Percentiles rank a stretch among this genome's conserved stretches.
These are phyloP conservation scores for Nasonia giraulti DNA, from an alignment of 1,140 invertebrate genomes.

Conservation along the genomic window DNA sequence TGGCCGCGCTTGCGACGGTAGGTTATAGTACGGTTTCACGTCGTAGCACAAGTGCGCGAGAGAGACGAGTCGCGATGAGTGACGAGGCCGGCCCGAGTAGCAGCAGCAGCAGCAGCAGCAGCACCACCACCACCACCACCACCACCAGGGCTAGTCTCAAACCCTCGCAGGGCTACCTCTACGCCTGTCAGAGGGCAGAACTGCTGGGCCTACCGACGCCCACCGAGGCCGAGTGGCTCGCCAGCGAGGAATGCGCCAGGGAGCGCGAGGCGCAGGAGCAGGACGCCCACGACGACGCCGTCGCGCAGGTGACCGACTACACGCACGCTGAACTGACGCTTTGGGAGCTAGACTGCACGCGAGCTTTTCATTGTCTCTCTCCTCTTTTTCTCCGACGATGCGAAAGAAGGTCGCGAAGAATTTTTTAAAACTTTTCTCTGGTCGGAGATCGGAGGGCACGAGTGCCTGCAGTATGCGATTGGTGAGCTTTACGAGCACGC, in stretches of 20 bases:
- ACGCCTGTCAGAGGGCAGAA: conserved; percentile 84
- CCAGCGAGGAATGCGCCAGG: conserved; percentile 59
- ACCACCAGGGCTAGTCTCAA: background rate
- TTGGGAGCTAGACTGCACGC: too few relatives aligned
- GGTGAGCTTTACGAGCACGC: background rate
- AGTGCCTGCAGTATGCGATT: background rate
- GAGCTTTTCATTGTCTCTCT: too few relatives aligned
- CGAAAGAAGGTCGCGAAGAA: too few relatives aligned
- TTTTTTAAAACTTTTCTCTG: too few relatives aligned
- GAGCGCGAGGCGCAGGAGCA: conserved; percentile 54
- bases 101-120: too few relatives aligned
- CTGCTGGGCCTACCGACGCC: conserved; percentile 81
- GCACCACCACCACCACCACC: too few relatives aligned
- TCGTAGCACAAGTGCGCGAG: too few relatives aligned
- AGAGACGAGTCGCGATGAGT: background rate
- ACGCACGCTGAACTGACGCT: too few relatives aligned
- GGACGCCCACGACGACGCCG: conserved; percentile 54
- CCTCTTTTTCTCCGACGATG: too few relatives aligned
- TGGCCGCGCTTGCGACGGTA: background rate
- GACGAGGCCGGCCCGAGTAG: background rate
- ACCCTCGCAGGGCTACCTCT: conserved; percentile 76
- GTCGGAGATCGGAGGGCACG: too few relatives aligned
- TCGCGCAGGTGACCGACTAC: conserved; percentile 61
- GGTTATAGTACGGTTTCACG: background rate
- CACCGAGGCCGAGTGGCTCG: conserved; percentile 79